Evolutionary conservation across 1,140 invertebrate species (phyloP).

Genomic region (Nilaparvata lugens): DNA sequence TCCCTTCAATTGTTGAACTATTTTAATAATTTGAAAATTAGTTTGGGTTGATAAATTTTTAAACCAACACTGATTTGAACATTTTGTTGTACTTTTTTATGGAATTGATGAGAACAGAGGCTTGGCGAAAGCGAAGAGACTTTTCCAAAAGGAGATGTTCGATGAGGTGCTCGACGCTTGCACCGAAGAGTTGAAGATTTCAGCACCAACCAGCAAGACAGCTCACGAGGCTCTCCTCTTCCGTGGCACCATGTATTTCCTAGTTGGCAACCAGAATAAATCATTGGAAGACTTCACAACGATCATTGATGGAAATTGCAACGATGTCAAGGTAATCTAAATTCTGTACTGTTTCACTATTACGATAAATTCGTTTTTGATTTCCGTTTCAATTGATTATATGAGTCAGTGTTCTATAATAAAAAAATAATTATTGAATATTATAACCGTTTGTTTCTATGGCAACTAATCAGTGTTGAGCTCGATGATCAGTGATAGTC

Average conservation of each 20-base stretch:
- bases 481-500: too few species aligned
- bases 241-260: conserved; percentile 70
- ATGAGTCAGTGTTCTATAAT: too few species aligned
- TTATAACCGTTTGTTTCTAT: too few species aligned
- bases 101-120: conserved; percentile 35
- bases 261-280: conserved; percentile 59
- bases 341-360: background rate
- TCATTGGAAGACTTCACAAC: conserved; percentile 49
- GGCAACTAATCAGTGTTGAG: too few species aligned
- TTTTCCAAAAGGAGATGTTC: conserved; percentile 59
- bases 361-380: too few species aligned
- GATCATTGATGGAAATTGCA: conserved; percentile 33
- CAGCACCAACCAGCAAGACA: conserved; percentile 33
- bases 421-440: too few species aligned
- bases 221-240: conserved; percentile 60
- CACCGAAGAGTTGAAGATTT: conserved; percentile 60
- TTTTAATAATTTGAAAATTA: too few species aligned
- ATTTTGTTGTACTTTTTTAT: too few species aligned
- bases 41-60: too few species aligned
- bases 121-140: conserved; percentile 53
- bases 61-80: too few species aligned
- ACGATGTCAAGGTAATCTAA: conserved; percentile 39
- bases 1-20: too few species aligned
- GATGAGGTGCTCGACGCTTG: conserved; percentile 70
- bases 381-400: too few species aligned